Conservation (phyloP, 2,888 invertebrate species). For the Lathronympha strigana region DNA sequence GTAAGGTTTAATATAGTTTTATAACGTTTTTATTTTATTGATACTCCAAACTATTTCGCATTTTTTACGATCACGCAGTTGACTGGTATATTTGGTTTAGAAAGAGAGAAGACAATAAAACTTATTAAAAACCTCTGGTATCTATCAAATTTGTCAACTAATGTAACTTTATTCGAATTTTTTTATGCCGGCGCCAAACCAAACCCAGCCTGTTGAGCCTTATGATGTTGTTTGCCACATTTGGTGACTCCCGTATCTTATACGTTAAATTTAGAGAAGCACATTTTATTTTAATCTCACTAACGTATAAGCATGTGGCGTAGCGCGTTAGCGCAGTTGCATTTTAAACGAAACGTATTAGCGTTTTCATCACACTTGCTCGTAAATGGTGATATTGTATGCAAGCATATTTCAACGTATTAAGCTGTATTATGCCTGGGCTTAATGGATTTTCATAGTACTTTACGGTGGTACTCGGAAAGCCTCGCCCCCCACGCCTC, state of each 20-base stretch:
- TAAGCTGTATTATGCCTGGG: too few species aligned
- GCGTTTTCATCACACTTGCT: not conserved
- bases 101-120: not conserved
- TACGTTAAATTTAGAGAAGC: not conserved
- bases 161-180: too few species aligned
- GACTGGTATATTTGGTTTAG: not conserved
- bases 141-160: not conserved
- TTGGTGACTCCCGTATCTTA: not conserved
- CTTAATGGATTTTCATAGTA: too few species aligned
- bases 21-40: slow-evolving; percentile 11
- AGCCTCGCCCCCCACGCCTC: too few species aligned
- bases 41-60: not conserved
- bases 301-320: not conserved
- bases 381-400: too few species aligned
- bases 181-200: too few species aligned
- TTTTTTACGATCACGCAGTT: not conserved
- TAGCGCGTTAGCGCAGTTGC: not conserved
- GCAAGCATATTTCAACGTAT: too few species aligned
- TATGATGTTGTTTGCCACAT: too few species aligned
- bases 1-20: slow-evolving; percentile 22
- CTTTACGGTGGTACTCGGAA: too few species aligned
- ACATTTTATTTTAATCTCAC: not conserved
- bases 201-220: too few species aligned
- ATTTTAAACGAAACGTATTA: not conserved
- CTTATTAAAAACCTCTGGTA: not conserved